Conservation (phyloP, 2,113 vertebrate genomes). For the Excalfactoria chinensis region DNA sequence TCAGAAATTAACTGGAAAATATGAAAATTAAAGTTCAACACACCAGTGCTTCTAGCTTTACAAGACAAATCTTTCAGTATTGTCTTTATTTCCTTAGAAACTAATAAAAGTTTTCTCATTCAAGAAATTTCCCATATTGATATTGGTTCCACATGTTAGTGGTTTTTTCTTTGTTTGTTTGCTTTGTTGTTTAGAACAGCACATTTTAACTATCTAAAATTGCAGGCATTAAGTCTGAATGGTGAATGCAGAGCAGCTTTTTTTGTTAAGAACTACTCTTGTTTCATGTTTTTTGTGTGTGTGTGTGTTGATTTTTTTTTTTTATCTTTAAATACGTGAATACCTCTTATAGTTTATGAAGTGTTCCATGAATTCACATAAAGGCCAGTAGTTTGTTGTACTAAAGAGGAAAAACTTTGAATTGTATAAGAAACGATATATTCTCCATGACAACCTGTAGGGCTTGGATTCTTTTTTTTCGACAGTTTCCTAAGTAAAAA, state of each 20-base stretch:
- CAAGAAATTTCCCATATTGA: background rate
- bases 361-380: background rate
- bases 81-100: background rate
- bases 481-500: background rate
- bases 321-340: background rate
- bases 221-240: background rate
- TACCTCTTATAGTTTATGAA: background rate
- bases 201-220: background rate
- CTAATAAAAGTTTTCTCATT: background rate
- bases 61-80: background rate
- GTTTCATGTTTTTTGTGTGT: background rate
- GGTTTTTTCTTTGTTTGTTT: background rate
- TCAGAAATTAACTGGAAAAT: background rate
- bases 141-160: background rate
- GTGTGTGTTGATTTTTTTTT: background rate
- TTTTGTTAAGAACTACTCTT: background rate
- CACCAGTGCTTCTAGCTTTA: background rate
- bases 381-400: background rate
- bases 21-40: background rate
- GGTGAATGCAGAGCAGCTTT: background rate
- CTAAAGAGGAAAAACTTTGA: background rate
- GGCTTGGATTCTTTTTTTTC: background rate
- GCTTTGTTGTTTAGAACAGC: background rate
- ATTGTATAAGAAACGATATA: background rate
- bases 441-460: background rate